Base-by-base conservation (phyloP, 2,888 invertebrate genomes). In the Plagodis dolabraria region DNA sequence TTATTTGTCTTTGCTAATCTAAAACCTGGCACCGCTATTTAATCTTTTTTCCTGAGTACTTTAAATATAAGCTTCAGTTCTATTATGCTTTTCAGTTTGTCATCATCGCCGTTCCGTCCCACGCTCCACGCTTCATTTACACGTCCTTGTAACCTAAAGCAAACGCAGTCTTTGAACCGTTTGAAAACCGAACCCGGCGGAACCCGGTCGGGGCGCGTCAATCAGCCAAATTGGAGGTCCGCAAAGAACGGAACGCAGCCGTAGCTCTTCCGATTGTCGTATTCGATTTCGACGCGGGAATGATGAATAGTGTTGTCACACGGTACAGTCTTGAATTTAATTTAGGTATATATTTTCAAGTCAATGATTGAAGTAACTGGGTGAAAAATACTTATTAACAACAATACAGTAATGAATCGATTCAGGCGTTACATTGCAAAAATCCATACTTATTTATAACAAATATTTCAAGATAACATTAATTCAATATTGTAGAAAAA, bases 141-240 rank as follows among this genome's bases (percentile, higher is more conserved):
- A 57, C 72, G 68, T 75, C 75, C 74, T 78, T 75, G 76, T 71
- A 76, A 78, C 68, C 73, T 68, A 74, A 79, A 75, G 75, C 66
- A 63, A 74, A 81, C 47, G 51, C 48, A 60, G 89, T 88, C 89
- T 91, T 90, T 89, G 89, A 86, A 85, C 83, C 71, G 83, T 91
- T 87, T 89, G 89, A 80, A 88, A 84, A 86, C 80, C 84, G 83
- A 86, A 70, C 80, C 75, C 34, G 34, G 78, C 64, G 80, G 87
- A 88, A 85, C 69, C 80, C 75, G 72, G 70, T 69, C 68, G 48
- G 48, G 43, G 79, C 64, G 80, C 88, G 85, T 89, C 91, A 90
- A 91, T 91, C 91, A 91, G 87, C 72, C 85, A 89, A 91, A 91
- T 91, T 90, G 90, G 85, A 85, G 81, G 75, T 74, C 76, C 68